These are phyloP conservation scores for Keiferia lycopersicella DNA, from an alignment of 2,888 invertebrate species.

Conservation along the genomic window DNA sequence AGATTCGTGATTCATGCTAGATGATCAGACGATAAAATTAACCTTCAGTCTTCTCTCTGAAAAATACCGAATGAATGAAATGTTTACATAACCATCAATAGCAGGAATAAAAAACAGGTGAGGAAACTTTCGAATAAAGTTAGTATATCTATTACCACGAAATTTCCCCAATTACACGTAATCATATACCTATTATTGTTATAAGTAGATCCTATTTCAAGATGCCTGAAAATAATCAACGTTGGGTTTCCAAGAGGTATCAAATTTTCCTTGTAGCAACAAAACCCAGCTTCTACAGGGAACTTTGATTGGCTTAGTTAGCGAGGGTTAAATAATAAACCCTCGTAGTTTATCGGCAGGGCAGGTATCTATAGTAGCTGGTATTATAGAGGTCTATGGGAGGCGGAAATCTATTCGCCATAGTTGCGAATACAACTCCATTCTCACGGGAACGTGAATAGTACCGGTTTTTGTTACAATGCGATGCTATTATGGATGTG, in stretches of 20 bases:
- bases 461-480: constrained; percentile 34
- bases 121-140: no score
- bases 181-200: no score
- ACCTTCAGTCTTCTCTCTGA: neutral
- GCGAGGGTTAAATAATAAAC: constrained; percentile 18
- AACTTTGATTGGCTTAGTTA: constrained; percentile 16
- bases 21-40: constrained; percentile 1
- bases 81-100: no score
- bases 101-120: no score
- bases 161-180: neutral
- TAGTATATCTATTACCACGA: neutral
- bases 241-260: neutral
- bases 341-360: constrained; percentile 13
- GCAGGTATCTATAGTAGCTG: neutral
- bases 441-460: constrained; percentile 44
- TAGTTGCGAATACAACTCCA: constrained; percentile 41
- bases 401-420: constrained; percentile 49
- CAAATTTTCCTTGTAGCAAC: constrained; percentile 6
- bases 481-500: constrained; percentile 23
- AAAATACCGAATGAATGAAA: neutral
- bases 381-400: neutral
- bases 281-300: constrained; percentile 7
- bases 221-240: neutral
- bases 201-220: no score
- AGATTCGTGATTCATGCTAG: constrained; percentile 12